A percentile compares a stretch with the other conserved stretches of the same genome.
phyloP scores from a whole-genome alignment of 2,888 invertebrate genomes.

The Drosophila mayaguana region DNA sequence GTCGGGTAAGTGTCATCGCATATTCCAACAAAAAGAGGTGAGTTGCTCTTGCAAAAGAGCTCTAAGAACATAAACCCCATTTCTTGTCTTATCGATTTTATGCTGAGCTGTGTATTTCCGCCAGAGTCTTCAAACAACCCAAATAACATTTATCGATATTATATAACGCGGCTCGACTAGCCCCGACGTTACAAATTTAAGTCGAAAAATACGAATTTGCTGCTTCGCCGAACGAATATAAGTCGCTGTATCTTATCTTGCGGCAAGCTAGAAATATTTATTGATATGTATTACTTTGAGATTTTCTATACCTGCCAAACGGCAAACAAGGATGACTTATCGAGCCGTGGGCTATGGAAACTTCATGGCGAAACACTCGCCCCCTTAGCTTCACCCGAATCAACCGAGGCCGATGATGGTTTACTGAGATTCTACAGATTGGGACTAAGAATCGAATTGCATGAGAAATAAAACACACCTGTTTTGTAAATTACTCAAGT shows the following conservation, averaged over 20 bases:
- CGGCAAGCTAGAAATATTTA: conserved; percentile 41
- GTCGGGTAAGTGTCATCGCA: too few species aligned
- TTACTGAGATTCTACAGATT: not conserved
- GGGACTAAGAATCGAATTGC: too few species aligned
- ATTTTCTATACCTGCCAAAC: conserved; percentile 22
- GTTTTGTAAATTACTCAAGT: too few species aligned
- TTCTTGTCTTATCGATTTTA: conserved; percentile 64
- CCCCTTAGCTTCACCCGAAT: too few species aligned
- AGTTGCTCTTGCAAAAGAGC: conserved; percentile 25
- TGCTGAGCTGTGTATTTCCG: conserved; percentile 58
- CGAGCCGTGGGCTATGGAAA: not conserved
- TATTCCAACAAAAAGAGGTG: not conserved
- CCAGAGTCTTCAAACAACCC: conserved; percentile 22
- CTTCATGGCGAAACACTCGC: conserved; percentile 2
- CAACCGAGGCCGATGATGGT: not conserved
- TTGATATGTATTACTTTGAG: conserved; percentile 39
- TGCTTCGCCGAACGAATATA: conserved; percentile 37
- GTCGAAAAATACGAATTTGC: conserved; percentile 24
- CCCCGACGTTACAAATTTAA: conserved; percentile 37
- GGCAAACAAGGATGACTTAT: conserved; percentile 22
- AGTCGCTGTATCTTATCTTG: conserved; percentile 66
- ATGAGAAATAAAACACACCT: too few species aligned
- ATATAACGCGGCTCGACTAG: conserved; percentile 28
- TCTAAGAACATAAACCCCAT: conserved; percentile 55
- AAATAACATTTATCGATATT: conserved; percentile 27